These are phyloP conservation scores for Lypha dubia DNA, from an alignment of 2,888 invertebrate species.

Conservation along the genomic window DNA sequence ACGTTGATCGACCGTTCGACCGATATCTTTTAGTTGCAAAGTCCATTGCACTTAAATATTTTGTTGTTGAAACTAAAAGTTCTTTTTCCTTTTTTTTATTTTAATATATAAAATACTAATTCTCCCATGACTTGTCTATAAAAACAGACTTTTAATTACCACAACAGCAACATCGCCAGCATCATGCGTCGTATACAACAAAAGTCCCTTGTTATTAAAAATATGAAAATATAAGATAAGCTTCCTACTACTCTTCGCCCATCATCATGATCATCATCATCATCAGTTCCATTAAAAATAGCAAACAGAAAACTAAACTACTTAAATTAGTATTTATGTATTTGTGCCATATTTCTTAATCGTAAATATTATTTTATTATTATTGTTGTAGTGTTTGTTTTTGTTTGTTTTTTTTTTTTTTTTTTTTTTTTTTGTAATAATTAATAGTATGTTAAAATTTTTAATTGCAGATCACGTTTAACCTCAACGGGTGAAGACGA, in stretches of 20 bases:
- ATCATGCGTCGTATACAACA: constrained; percentile 30
- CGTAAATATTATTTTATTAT: constrained; percentile 60
- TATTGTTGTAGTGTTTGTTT: constrained; percentile 25
- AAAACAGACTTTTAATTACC: constrained; percentile 72
- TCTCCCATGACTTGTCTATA: constrained; percentile 70
- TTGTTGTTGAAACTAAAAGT: constrained; percentile 20
- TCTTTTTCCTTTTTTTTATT: no score
- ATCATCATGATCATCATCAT: no score
- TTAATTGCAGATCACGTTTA: constrained; percentile 80
- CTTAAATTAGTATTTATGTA: constrained; percentile 57
- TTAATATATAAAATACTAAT: constrained; percentile 54
- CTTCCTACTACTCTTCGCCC: constrained; percentile 58
- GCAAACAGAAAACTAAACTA: constrained; percentile 10
- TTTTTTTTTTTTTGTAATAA: constrained; percentile 43
- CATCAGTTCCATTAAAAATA: constrained; percentile 36
- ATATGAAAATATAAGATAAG: constrained; percentile 62
- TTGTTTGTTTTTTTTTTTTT: constrained; percentile 20
- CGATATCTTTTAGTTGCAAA: constrained; percentile 45
- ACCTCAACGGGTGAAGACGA: constrained; percentile 83
- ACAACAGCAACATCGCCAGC: constrained; percentile 29
- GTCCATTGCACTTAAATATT: constrained; percentile 59
- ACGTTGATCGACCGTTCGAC: background rate
- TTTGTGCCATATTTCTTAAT: constrained; percentile 60
- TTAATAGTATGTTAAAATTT: constrained; percentile 53
- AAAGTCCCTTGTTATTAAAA: constrained; percentile 54